Conservation (phyloP, 1,140 invertebrate species). For the Teleopsis dalmanni region DNA sequence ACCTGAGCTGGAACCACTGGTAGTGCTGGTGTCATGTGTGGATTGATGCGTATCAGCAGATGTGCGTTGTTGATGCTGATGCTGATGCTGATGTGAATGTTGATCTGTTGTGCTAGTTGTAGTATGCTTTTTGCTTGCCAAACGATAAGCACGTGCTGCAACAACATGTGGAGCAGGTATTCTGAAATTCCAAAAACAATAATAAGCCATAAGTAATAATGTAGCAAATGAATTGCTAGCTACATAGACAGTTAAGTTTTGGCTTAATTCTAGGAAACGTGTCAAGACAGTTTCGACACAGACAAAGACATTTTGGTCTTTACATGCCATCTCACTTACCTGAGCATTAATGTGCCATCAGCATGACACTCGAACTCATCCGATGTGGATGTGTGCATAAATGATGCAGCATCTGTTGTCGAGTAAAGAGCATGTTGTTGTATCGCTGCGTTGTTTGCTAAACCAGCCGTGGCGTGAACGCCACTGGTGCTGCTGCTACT, state of each 20-base stretch:
- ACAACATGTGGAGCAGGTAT: slow-evolving; percentile 54
- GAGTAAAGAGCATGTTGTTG: slow-evolving; percentile 16
- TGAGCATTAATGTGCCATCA: slow-evolving; percentile 34
- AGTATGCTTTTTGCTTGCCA: slow-evolving; percentile 35
- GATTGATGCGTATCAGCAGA: background rate
- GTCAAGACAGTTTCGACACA: background rate
- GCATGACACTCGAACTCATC: slow-evolving; percentile 41
- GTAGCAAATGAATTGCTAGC: too few species aligned
- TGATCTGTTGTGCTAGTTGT: slow-evolving; percentile 10
- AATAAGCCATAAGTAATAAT: background rate
- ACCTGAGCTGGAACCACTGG: slow-evolving; percentile 2
- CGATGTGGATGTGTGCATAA: background rate
- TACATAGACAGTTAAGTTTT: background rate
- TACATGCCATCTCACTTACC: slow-evolving; percentile 18
- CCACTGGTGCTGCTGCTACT: background rate
- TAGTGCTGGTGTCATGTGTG: background rate
- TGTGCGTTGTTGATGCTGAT: slow-evolving; percentile 12
- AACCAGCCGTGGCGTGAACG: too few species aligned
- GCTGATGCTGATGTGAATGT: background rate
- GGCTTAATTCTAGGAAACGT: background rate
- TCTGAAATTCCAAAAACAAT: slow-evolving; percentile 36
- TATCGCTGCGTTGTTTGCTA: too few species aligned
- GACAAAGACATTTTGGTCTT: background rate
- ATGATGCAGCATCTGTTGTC: background rate
- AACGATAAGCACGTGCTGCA: slow-evolving; percentile 49